These are phyloP conservation scores for Leptestheria dahalacensis DNA, from an alignment of 1,140 invertebrate genomes.

Conservation along the genomic window DNA sequence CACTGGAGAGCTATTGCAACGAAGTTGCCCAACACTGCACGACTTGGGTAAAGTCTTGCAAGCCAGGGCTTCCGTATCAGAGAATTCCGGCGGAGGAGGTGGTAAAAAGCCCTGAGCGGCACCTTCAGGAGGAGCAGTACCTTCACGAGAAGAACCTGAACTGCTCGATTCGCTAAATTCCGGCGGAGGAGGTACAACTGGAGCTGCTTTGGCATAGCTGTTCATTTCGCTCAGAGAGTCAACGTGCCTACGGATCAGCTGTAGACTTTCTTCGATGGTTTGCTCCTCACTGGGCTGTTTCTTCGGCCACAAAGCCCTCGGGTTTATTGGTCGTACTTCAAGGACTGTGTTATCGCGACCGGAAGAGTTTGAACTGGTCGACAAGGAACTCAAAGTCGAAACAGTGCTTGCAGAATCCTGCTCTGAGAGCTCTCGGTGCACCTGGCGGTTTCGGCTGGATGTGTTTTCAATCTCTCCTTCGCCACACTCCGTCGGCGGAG, in stretches of 20 bases:
- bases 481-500: constrained; percentile 55
- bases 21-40: background rate
- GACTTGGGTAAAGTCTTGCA: background rate
- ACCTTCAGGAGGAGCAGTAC: constrained; percentile 20
- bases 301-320: background rate
- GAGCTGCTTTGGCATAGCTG: constrained; percentile 26
- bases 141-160: background rate
- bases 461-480: constrained; percentile 39
- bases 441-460: constrained; percentile 17
- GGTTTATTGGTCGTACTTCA: background rate
- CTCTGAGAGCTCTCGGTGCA: constrained; percentile 2
- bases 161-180: constrained; percentile 42
- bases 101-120: constrained; percentile 39
- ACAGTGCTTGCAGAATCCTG: constrained; percentile 14
- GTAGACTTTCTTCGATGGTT: constrained; percentile 30
- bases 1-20: background rate
- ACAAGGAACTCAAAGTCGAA: constrained; percentile 8
- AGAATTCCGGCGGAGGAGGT: constrained; percentile 57
- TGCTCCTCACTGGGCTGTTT: constrained; percentile 21
- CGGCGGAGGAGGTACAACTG: constrained; percentile 50
- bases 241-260: constrained; percentile 31
- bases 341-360: background rate
- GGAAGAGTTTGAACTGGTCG: constrained; percentile 2
- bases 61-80: constrained; percentile 24
- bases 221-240: constrained; percentile 23